These are phyloP conservation scores for Salvator merianae DNA, from an alignment of 2,113 vertebrate genomes.

Conservation along the genomic window DNA sequence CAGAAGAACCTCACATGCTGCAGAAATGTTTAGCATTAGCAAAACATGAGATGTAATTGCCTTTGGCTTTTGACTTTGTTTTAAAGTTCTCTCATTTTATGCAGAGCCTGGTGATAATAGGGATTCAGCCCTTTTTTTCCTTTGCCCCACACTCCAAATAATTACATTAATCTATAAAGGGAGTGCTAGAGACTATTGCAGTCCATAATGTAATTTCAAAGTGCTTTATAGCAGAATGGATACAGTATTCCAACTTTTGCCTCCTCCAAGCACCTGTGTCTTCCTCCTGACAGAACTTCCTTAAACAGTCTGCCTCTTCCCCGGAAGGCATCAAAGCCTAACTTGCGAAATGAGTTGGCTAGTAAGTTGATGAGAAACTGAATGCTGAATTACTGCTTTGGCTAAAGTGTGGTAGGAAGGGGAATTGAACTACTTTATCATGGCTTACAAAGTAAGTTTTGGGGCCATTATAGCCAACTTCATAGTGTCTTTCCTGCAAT, in stretches of 20 bases:
- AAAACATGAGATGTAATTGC: neutral
- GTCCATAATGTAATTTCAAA: neutral
- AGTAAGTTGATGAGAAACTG: neutral
- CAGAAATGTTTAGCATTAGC: neutral
- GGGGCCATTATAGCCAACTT: neutral
- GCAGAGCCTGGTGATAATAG: too few relatives aligned
- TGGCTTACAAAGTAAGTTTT: neutral
- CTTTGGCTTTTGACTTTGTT: neutral
- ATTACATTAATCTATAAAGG: neutral
- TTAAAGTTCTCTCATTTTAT: neutral
- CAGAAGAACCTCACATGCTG: neutral
- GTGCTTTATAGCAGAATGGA: neutral
- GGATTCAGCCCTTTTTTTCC: too few relatives aligned
- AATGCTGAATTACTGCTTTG: neutral
- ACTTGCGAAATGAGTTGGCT: neutral
- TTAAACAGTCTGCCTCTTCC: neutral
- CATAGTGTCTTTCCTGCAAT: neutral
- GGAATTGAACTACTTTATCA: neutral
- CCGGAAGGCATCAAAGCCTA: neutral
- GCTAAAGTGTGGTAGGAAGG: neutral
- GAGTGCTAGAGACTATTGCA: neutral
- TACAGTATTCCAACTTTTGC: neutral
- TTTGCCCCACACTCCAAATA: neutral
- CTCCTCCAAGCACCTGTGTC: neutral
- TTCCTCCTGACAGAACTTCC: conserved; percentile 1